These are phyloP conservation scores for Myotis davidii DNA, from an alignment of 2,113 vertebrate genomes.

Conservation along the genomic window DNA sequence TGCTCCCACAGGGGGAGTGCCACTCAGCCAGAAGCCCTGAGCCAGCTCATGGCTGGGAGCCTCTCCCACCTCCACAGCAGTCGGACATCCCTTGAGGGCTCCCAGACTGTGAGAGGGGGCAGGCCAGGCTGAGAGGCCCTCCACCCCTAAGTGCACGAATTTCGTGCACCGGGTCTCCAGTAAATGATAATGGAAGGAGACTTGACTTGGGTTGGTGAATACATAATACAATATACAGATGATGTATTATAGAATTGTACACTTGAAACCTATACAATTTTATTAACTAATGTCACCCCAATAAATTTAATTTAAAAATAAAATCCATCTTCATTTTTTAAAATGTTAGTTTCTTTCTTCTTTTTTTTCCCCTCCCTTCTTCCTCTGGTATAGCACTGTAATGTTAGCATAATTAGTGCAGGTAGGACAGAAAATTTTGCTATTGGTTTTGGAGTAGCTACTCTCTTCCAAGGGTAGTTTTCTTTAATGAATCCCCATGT, in stretches of 20 bases:
- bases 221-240: neutral
- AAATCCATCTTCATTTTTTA: neutral
- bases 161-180: no score
- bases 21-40: no score
- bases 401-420: neutral
- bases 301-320: neutral
- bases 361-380: neutral
- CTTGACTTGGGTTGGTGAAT: neutral
- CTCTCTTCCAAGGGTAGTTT: conserved; percentile 6
- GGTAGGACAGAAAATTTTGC: conserved; percentile 2
- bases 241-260: neutral
- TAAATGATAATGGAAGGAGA: neutral
- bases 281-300: neutral
- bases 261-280: neutral
- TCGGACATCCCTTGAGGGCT: no score
- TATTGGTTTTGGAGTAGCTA: conserved; percentile 26
- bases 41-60: no score
- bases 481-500: conserved; percentile 49
- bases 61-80: no score
- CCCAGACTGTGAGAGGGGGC: no score
- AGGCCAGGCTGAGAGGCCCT: no score
- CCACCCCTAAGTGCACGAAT: no score
- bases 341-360: neutral
- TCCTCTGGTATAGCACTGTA: neutral
- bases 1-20: no score